A percentile compares a stretch with the other conserved stretches of the same genome.
These are phyloP conservation scores for Miniopterus natalensis DNA, from an alignment of 2,113 vertebrate species.

Conservation along the genomic window DNA sequence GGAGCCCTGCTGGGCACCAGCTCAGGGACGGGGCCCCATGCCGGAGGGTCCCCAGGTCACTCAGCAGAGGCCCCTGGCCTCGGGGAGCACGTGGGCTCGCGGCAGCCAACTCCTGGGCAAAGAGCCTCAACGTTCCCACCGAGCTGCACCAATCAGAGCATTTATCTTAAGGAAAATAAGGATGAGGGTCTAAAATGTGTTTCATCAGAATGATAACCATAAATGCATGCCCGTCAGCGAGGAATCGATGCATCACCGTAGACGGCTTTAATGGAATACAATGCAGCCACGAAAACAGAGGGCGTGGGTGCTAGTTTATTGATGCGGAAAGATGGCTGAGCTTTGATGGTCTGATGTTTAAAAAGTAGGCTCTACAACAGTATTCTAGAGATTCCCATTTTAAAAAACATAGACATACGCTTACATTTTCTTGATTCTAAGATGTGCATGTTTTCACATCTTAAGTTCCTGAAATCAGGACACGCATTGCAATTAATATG, in stretches of 20 bases:
- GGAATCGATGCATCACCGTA: not conserved
- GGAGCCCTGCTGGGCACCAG: not conserved
- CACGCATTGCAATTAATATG: not conserved
- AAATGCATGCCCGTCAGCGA: not conserved
- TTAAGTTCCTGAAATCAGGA: constrained; percentile 15
- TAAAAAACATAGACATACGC: not conserved
- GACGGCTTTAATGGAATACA: not conserved
- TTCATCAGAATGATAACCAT: not conserved
- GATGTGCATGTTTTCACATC: not conserved
- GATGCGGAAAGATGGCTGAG: not conserved
- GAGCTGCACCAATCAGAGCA: not conserved
- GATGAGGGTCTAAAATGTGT: not conserved
- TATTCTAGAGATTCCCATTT: not conserved
- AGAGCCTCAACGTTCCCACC: not conserved
- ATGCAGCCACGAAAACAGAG: constrained; percentile 1
- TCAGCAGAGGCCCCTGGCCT: not conserved
- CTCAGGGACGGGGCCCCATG: fast-evolving
- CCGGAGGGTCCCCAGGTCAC: not conserved
- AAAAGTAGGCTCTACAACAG: not conserved
- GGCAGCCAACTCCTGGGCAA: not conserved
- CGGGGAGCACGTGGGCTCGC: fast-evolving
- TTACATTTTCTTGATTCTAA: constrained; percentile 29
- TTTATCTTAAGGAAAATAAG: constrained; percentile 15
- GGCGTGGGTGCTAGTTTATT: not conserved
- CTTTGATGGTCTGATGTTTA: constrained; percentile 10